These are phyloP conservation scores for Mustela nigripes DNA, from an alignment of 2,113 vertebrate species.

Conservation along the genomic window DNA sequence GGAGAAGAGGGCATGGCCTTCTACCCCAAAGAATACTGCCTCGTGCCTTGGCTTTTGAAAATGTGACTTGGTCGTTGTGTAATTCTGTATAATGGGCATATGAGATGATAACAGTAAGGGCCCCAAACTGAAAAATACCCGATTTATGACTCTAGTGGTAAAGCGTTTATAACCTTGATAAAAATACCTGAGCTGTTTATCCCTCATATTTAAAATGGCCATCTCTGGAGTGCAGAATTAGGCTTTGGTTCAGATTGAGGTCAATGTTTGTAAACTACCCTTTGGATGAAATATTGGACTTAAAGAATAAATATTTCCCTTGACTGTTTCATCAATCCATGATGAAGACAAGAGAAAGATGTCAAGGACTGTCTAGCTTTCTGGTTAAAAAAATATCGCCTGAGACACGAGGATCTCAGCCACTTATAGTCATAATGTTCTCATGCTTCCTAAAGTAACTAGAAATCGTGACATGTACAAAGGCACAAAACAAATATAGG, in stretches of 20 bases:
- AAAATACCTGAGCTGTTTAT: conserved; percentile 15
- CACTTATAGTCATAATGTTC: not conserved
- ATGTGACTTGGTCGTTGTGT: not conserved
- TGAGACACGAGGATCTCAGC: not conserved
- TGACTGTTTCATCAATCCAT: not conserved
- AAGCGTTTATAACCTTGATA: conserved; percentile 11
- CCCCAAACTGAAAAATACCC: not conserved
- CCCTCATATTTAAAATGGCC: not conserved
- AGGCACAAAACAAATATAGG: conserved; percentile 45
- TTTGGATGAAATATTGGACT: conserved; percentile 39
- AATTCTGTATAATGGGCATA: not conserved
- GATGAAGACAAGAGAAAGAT: not conserved
- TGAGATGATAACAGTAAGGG: not conserved
- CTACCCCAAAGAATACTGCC: not conserved
- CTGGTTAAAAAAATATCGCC: conserved; percentile 28
- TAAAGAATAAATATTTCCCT: conserved; percentile 54
- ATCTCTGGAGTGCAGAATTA: conserved; percentile 1
- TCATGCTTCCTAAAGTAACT: conserved; percentile 5
- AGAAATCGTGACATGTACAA: not conserved
- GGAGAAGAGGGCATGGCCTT: not conserved
- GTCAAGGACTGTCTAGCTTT: conserved; percentile 30
- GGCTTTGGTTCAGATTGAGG: not conserved
- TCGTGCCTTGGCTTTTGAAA: not conserved
- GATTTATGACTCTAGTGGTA: not conserved
- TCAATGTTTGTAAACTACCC: conserved; percentile 18